Evolutionary conservation across 1,140 invertebrate genomes (phyloP).

Genomic region (Drosophila paulistorum): DNA sequence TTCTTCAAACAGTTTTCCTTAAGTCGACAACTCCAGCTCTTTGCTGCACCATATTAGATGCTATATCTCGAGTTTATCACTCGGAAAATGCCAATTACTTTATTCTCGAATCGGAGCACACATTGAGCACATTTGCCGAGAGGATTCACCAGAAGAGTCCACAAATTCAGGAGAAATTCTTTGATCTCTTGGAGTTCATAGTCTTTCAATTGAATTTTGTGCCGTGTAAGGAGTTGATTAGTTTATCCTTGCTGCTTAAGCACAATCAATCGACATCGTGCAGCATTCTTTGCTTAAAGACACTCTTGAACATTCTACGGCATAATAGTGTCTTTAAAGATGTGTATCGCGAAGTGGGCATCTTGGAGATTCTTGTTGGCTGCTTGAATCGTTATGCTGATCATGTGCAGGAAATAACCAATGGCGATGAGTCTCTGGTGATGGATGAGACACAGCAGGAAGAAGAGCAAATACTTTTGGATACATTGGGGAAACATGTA

Average conservation of each 20-base stretch:
- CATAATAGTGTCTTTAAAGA: slow-evolving; percentile 98
- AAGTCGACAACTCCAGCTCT: slow-evolving; percentile 93
- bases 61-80: slow-evolving; percentile 98
- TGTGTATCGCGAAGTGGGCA: slow-evolving; percentile 98
- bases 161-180: slow-evolving; percentile 98
- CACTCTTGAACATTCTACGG: slow-evolving; percentile 93
- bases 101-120: slow-evolving; percentile 97
- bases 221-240: slow-evolving; percentile 99
- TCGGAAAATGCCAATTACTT: slow-evolving; percentile 99
- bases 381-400: slow-evolving; percentile 94
- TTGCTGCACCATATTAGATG: slow-evolving; percentile 96
- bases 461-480: slow-evolving; percentile 84
- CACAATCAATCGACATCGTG: slow-evolving; percentile 90
- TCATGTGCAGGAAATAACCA: slow-evolving; percentile 78
- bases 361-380: slow-evolving; percentile 98
- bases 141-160: slow-evolving; percentile 95
- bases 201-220: slow-evolving; percentile 99
- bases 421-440: slow-evolving; percentile 66
- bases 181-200: slow-evolving; percentile 97
- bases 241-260: slow-evolving; percentile 96
- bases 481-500: slow-evolving; percentile 91
- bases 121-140: slow-evolving; percentile 97
- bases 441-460: slow-evolving; percentile 29
- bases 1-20: slow-evolving; percentile 94
- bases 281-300: slow-evolving; percentile 94